A percentile compares a stretch with the other conserved stretches of the same genome.
These are phyloP conservation scores for Bathynomus jamesi DNA, from an alignment of 1,140 invertebrate genomes.

Conservation along the genomic window DNA sequence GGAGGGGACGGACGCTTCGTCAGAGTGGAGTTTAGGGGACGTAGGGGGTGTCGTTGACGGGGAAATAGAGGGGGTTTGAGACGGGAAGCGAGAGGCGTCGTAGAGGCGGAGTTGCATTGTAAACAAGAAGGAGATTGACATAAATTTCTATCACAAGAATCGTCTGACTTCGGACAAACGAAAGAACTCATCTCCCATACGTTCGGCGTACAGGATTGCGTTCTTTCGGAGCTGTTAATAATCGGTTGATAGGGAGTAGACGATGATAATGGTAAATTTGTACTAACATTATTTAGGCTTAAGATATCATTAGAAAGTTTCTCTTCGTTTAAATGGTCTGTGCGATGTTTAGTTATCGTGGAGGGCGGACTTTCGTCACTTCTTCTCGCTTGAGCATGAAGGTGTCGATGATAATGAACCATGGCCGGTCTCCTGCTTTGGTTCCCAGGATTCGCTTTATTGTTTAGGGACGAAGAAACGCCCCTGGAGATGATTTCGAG, in stretches of 20 bases:
- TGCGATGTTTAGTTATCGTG: constrained; percentile 25
- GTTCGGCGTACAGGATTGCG: neutral
- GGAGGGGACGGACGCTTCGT: neutral
- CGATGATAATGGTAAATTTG: neutral
- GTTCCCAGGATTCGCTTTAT: neutral
- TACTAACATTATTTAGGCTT: neutral
- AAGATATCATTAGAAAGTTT: constrained; percentile 13
- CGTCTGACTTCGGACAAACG: neutral
- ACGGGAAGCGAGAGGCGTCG: constrained; percentile 8
- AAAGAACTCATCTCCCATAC: neutral
- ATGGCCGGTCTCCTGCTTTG: neutral
- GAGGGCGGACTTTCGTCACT: constrained; percentile 31
- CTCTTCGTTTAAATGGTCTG: constrained; percentile 17
- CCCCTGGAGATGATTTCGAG: constrained; percentile 35
- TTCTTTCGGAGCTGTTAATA: neutral
- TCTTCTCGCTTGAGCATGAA: constrained; percentile 35
- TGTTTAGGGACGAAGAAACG: constrained; percentile 44
- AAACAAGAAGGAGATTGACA: neutral
- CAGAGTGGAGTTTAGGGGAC: neutral
- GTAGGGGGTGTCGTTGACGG: neutral
- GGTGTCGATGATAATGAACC: constrained; percentile 32
- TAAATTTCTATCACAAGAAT: too few relatives aligned
- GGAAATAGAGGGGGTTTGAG: constrained; percentile 17
- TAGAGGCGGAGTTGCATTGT: neutral
- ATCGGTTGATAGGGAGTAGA: neutral